Base-by-base conservation (phyloP, 2,888 invertebrate species). In the Desoria tigrina region DNA sequence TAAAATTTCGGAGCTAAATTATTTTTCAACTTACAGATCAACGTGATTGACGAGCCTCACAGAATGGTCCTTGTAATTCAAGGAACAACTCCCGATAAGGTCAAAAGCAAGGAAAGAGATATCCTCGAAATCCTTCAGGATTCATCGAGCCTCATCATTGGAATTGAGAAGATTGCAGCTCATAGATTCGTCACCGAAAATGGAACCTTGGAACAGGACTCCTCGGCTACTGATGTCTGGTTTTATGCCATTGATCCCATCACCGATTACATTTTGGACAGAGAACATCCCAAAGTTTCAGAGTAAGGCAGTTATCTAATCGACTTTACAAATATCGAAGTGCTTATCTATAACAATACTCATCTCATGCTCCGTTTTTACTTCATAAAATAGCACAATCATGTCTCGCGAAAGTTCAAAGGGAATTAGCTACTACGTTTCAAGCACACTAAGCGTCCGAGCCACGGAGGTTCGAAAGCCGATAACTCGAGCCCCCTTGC, bases 221-320 rank as follows among this genome's bases (percentile, higher is more conserved):
- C 85, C 0, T 84, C 84, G 6, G 90, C 90, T 7, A 91, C 92
- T 0, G 93, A 94, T 77, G 86, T 93, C 6, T 93, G 92, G 91
- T 86, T 94, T 79, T 93, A 93, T 77, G 84, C 89, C 0, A 83
- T 94, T 2, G 90, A 94, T 81, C 92, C 93, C 0, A 84, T 83
- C 60, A 88, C 86, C 0, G 92, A 91, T 70, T 82, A 82, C 57
- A 89, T 94, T 72, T 80, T 94, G 42, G 82, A 84, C 0, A 85
- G 90, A 54, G 91, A 92, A 74, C 87, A 88, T 69, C 83, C 86
- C 1, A 80, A 85, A 39, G 85, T 94, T 27, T 85, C 87, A 77
- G 87, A 86, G 86, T 89, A 80, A 80, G 82, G 83, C 4, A n/a
- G n/a, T n/a, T n/a, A n/a, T n/a, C n/a, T n/a, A n/a, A n/a, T n/a